A percentile compares a stretch with the other conserved stretches of the same genome.
Conservation (phyloP, 2,113 vertebrate genomes). For the Bubo bubo region DNA sequence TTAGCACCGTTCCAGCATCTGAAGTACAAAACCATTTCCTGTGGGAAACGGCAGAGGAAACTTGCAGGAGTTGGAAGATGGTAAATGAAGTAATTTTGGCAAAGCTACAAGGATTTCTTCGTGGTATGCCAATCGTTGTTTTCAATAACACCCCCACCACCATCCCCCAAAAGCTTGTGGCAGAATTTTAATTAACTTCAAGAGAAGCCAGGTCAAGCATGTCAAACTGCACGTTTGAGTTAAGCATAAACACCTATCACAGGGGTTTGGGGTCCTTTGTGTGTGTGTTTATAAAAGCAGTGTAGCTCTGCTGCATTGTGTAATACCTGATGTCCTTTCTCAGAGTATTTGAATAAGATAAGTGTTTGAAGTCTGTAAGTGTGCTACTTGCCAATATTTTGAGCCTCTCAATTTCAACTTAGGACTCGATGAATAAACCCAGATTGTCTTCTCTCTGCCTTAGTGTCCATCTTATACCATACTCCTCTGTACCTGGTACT, state of each 20-base stretch:
- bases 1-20: not conserved
- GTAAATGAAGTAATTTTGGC: not conserved
- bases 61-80: not conserved
- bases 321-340: not conserved
- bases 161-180: not conserved
- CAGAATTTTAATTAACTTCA: not conserved
- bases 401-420: not conserved
- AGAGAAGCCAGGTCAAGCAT: not conserved
- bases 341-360: not conserved
- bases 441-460: not conserved
- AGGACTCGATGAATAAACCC: not conserved
- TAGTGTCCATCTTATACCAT: not conserved
- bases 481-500: not conserved
- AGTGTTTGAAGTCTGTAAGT: not conserved
- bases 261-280: not conserved
- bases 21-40: not conserved
- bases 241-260: not conserved
- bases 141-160: not conserved
- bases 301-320: not conserved
- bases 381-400: not conserved
- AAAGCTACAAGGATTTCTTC: not conserved
- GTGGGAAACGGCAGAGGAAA: not conserved
- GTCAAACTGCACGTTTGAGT: not conserved
- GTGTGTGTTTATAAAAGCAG: not conserved
- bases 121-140: not conserved